Conservation (phyloP, 2,888 invertebrate species). For the Synergus japonicus region DNA sequence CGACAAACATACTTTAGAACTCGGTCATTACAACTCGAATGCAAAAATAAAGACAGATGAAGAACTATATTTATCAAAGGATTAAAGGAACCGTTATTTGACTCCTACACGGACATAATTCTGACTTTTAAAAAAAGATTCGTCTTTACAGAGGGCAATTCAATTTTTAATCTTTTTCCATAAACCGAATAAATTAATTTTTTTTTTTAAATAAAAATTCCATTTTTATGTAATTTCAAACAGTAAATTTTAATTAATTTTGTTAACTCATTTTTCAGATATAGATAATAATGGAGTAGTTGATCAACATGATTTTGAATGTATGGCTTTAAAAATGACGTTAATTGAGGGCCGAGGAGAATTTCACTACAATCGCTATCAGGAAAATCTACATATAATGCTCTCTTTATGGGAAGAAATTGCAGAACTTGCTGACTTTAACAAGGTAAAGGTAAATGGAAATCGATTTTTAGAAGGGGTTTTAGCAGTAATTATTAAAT, state of each 20-base stretch:
- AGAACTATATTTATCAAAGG: neutral
- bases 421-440: conserved; percentile 90
- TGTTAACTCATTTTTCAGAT: conserved; percentile 79
- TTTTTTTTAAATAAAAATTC: too few relatives aligned
- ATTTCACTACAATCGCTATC: conserved; percentile 84
- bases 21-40: conserved; percentile 28
- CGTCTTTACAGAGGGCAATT: neutral
- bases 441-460: conserved; percentile 81
- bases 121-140: neutral
- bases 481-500: neutral
- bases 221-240: too few relatives aligned
- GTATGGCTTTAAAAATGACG: conserved; percentile 89
- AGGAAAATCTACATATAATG: conserved; percentile 91
- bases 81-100: neutral
- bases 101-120: neutral
- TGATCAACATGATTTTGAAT: conserved; percentile 90
- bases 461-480: conserved; percentile 24
- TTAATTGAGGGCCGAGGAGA: conserved; percentile 91
- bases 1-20: conserved; percentile 27
- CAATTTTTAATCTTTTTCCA: neutral
- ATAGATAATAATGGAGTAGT: conserved; percentile 91
- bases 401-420: conserved; percentile 91
- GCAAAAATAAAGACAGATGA: conserved; percentile 20
- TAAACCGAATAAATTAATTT: too few relatives aligned
- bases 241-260: neutral